These are phyloP conservation scores for Tinea semifulvella DNA, from an alignment of 2,888 invertebrate species.

Conservation along the genomic window DNA sequence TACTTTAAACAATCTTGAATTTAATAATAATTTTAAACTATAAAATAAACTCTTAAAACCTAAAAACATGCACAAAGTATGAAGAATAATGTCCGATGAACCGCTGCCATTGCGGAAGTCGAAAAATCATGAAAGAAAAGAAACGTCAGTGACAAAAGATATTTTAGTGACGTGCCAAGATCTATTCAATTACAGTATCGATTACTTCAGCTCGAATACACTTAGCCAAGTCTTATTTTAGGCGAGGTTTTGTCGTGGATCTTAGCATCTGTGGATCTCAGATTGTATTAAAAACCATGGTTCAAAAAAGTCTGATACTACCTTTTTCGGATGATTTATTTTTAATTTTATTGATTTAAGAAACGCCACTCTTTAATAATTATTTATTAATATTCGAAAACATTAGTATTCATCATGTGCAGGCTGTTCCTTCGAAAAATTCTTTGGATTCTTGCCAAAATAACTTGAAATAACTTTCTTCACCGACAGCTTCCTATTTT, in stretches of 20 bases:
- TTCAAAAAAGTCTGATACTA: no score
- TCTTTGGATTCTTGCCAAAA: conserved; percentile 38
- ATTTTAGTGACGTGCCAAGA: background rate
- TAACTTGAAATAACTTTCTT: conserved; percentile 54
- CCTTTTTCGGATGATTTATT: no score
- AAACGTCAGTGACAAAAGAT: background rate
- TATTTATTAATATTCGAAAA: conserved; percentile 7
- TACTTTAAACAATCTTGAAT: background rate
- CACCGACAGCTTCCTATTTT: conserved; percentile 43
- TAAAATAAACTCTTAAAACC: conserved; percentile 7
- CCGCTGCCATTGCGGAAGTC: conserved; percentile 7
- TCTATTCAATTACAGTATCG: background rate
- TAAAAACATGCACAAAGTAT: conserved; percentile 7
- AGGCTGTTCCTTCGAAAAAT: background rate
- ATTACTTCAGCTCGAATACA: background rate
- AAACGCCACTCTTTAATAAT: no score
- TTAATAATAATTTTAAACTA: background rate
- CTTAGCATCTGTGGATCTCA: no score
- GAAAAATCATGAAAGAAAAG: no score
- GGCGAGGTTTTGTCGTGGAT: no score
- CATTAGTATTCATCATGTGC: background rate
- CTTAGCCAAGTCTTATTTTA: no score
- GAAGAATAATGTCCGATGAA: background rate
- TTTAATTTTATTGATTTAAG: no score
- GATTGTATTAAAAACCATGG: no score